Base-by-base conservation (phyloP, 2,888 invertebrate genomes). In the Dinocampus coccinellae region DNA sequence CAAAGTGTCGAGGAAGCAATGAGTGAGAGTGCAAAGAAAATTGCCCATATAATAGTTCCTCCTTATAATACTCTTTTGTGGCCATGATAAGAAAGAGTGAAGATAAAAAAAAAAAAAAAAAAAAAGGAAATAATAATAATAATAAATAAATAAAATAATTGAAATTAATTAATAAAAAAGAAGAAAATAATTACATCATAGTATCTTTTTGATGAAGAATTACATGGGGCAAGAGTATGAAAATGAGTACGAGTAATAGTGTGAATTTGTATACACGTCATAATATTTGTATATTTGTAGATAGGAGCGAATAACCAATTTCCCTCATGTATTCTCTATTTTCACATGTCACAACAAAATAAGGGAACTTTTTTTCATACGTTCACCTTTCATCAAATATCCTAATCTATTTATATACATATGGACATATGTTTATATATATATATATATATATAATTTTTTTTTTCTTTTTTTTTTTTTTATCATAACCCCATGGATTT, bases 271-370 rank as follows among this genome's bases (percentile, higher is more conserved):
- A 33, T 58, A 58, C 58, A 58, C 33, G 57, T 29, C 26, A 20
- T 58, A 6, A 58, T 60, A 80, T 82, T 81, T 84, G 84, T 85
- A 84, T 76, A 84, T 84, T 84, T 84, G 84, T 84, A 84, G 83
- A 84, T 84, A 83, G 62, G 55, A 57, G 67, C 71, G 57, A 55
- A 72, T 65, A 70, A 73, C 55, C 42, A 69, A 69, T 66, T 42
- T 70, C 73, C 60, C 42, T 20, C 58, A 72, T 61, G 61, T 36
- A 62, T 3, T 11, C 36, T 73, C 69, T 60, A 1, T 42, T 33
- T 57, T 73, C 65, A 57, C 65, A 42, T 75, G 29, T 62, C 52
- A 73, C 64, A 68, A 69, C 66, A 61, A 73, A 58, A 61, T 75
- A 64, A 66, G 55, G 65, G 13, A 61, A 69, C 74, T 53, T 71